Percentiles rank a stretch among this genome's conserved stretches.
Evolutionary conservation across 23 tunicate genomes (phyloP).

Genomic region (Botrylloides violaceus): DNA sequence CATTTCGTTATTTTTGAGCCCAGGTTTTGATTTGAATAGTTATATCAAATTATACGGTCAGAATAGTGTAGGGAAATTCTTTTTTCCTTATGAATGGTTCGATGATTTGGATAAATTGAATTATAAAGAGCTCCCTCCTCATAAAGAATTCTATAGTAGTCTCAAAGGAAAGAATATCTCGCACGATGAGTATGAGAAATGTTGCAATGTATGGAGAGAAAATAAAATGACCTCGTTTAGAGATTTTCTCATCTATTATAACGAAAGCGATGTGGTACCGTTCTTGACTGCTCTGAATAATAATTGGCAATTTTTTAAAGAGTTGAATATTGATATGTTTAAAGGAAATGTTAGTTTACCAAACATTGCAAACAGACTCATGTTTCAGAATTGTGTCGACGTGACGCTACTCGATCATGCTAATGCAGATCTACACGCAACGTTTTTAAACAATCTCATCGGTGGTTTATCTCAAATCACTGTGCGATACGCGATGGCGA

Average conservation of each 20-base stretch:
- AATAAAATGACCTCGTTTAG: neutral
- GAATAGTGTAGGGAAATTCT: neutral
- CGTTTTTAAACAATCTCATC: neutral
- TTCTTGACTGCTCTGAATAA: slow-evolving; percentile 1
- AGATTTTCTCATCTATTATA: neutral
- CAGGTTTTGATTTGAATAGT: neutral
- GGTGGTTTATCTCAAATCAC: neutral
- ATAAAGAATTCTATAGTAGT: neutral
- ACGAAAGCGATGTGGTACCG: neutral
- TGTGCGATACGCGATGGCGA: neutral
- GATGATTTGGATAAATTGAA: neutral
- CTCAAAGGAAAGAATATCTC: neutral
- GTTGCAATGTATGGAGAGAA: neutral
- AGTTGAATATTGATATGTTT: neutral
- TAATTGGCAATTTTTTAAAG: neutral
- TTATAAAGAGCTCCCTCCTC: neutral
- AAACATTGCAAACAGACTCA: neutral
- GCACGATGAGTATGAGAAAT: neutral
- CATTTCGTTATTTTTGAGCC: neutral
- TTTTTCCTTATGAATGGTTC: neutral
- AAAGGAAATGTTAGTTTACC: neutral
- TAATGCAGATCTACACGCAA: neutral
- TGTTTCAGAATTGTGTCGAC: neutral
- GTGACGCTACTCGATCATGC: neutral
- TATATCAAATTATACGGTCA: neutral